Conservation (phyloP, 2,113 vertebrate species). For the Dascyllus trimaculatus region DNA sequence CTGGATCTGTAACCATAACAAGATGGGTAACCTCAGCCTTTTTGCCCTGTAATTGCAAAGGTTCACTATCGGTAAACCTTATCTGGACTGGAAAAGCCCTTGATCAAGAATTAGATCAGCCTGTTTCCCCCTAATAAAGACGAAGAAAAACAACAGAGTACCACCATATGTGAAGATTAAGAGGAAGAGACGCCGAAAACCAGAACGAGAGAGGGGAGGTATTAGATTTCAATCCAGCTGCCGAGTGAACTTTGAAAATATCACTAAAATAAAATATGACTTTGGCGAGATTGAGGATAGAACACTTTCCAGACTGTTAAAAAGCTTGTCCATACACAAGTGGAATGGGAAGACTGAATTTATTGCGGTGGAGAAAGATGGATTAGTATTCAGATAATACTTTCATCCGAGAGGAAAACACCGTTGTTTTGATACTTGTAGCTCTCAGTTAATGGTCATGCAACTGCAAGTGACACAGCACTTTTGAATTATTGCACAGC, state of each 20-base stretch:
- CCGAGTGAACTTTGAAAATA: conserved; percentile 4
- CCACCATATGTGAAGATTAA: neutral
- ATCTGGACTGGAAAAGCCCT: neutral
- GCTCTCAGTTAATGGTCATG: conserved; percentile 7
- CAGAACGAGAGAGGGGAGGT: neutral
- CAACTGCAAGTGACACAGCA: neutral
- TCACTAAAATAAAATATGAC: conserved; percentile 31
- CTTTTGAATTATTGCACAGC: neutral
- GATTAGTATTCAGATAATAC: conserved; percentile 27
- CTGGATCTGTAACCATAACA: neutral
- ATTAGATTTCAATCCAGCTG: neutral
- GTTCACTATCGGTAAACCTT: neutral
- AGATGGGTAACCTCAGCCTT: neutral
- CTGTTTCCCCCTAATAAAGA: conserved; percentile 22
- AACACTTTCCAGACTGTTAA: neutral
- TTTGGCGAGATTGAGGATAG: conserved; percentile 13
- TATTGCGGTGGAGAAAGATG: conserved; percentile 8
- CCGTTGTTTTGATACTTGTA: conserved; percentile 5
- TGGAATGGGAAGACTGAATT: conserved; percentile 27
- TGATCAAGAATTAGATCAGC: conserved; percentile 32
- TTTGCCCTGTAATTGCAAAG: neutral
- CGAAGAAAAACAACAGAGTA: neutral
- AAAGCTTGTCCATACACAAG: conserved; percentile 14
- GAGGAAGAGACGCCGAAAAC: neutral
- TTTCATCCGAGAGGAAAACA: conserved; percentile 15